Percentiles rank a stretch among this genome's conserved stretches.
Evolutionary conservation across 2,113 vertebrate genomes (phyloP).

Genomic region (Zosterops japonicus): DNA sequence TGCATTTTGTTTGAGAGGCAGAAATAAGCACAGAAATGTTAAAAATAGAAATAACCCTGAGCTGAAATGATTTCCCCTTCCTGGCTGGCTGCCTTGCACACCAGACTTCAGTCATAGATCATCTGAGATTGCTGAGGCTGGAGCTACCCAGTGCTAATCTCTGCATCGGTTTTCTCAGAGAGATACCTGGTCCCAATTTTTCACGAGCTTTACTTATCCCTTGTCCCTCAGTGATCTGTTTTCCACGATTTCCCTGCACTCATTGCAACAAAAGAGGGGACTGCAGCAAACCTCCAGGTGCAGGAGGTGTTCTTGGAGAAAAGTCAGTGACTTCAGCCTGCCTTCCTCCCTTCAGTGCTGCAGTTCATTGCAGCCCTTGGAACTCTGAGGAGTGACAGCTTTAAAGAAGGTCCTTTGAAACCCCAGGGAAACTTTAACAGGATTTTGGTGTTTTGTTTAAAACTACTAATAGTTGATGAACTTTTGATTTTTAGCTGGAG

Average conservation of each 20-base stretch:
- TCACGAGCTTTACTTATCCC: background rate
- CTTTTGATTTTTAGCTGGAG: background rate
- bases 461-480: background rate
- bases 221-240: background rate
- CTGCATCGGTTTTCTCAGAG: background rate
- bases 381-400: background rate
- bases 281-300: background rate
- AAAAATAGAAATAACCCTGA: conserved; percentile 36
- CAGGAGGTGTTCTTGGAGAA: background rate
- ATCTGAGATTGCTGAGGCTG: background rate
- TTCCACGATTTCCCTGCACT: background rate
- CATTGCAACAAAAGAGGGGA: background rate
- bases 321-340: background rate
- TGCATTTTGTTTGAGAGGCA: background rate
- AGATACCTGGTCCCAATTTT: background rate
- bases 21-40: background rate
- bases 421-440: background rate
- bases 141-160: background rate
- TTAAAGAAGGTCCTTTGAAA: background rate
- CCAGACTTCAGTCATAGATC: background rate
- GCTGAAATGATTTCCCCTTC: conserved; percentile 16
- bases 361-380: background rate
- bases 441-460: background rate
- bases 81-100: background rate
- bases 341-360: background rate